These are phyloP conservation scores for Sepiola atlantica DNA, from an alignment of 2,888 invertebrate genomes.

Conservation along the genomic window DNA sequence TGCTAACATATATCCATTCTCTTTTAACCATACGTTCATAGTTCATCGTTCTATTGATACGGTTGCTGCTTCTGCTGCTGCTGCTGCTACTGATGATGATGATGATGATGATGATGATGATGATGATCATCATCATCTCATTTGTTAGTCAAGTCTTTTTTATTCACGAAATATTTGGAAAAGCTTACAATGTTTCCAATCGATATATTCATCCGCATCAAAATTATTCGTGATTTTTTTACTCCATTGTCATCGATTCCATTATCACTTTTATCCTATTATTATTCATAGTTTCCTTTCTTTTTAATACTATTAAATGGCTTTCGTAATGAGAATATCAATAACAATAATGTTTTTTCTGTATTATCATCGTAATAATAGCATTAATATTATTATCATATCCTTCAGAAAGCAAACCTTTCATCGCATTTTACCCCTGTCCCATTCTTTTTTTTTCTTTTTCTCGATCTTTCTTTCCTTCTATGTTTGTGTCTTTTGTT, in stretches of 20 bases:
- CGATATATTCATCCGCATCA: not conserved
- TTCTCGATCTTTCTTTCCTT: too few relatives aligned
- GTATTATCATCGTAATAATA: not conserved
- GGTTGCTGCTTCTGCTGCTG: not conserved
- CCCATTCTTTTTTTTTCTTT: too few relatives aligned
- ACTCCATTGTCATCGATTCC: not conserved
- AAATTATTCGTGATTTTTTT: not conserved
- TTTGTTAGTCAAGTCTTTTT: not conserved
- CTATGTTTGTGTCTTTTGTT: too few relatives aligned
- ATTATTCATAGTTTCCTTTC: not conserved
- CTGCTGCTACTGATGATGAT: too few relatives aligned
- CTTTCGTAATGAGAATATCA: not conserved
- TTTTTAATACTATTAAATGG: not conserved
- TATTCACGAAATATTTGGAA: constrained; percentile 13
- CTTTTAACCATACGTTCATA: not conserved
- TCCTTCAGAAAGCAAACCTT: not conserved
- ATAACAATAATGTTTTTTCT: not conserved
- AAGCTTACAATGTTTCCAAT: not conserved
- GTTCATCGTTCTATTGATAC: not conserved
- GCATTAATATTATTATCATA: too few relatives aligned
- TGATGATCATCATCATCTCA: too few relatives aligned
- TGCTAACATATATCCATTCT: too few relatives aligned
- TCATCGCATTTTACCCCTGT: too few relatives aligned
- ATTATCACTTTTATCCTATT: not conserved
- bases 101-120: too few relatives aligned